Base-by-base conservation (phyloP, 2,113 vertebrate species). In the Empidonax alnorum region DNA sequence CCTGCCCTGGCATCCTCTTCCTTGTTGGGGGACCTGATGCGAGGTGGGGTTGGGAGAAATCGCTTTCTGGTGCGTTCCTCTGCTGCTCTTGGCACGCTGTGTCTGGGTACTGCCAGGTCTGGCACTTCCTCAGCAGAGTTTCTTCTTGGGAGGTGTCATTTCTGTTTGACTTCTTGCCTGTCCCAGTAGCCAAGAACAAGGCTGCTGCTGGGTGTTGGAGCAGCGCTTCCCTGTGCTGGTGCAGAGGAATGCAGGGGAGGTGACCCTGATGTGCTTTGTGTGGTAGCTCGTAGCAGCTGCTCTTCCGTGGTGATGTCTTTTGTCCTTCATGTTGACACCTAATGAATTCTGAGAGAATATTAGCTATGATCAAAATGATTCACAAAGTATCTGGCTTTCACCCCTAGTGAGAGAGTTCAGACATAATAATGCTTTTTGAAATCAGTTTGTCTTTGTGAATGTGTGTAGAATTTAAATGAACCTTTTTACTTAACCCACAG, bases 401-500 rank as follows among this genome's bases (percentile, higher is more conserved):
- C 41, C 73, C 39, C 61, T 37, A 37, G 20, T 53, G 46, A 68
- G 65, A 78, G 68, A 75, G 73, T 94, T 95, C 93, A 92, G 56
- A 81, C 22, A 25, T 93, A 83, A 83, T 80, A 91, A 81, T 50
- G 44, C 61, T 78, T 92, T 90, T 61, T 78, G 88, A 90, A 92
- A 96, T 91, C 82, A 56, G 81, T 95, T 94, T 95, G 75, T 86
- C 66, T 89, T 77, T 83, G 31, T 69, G 79, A 89, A 71, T 56
- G 50, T 81, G 76, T 72, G n/a, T 33, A 72, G 92, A 94, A 93
- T 94, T 89, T 92, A 71, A 94, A 86, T 88, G 79, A 87, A 76
- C 37, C 8, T 53, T 92, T 96, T 86, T 55, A 63, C 69, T 93
- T 84, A 94, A 74, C 50, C 42, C 80, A 6, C 18, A 55, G 75